These are phyloP conservation scores for Parnassius smintheus DNA, from an alignment of 2,888 invertebrate genomes.

Conservation along the genomic window DNA sequence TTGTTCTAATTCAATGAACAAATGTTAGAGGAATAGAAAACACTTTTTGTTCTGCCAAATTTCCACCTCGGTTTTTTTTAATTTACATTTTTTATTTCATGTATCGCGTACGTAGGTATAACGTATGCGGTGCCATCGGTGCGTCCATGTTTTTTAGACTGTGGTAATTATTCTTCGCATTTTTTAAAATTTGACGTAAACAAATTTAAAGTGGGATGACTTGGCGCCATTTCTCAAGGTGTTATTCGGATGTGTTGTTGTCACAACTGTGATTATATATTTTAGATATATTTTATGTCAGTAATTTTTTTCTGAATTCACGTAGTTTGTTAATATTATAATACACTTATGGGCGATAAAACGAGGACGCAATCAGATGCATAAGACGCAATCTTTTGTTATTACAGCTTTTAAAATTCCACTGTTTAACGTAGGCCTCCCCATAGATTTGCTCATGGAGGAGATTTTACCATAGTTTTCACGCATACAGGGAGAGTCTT, in stretches of 20 bases:
- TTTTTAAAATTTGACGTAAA: conserved; percentile 18
- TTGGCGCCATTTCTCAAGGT: conserved; percentile 30
- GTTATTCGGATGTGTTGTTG: not conserved
- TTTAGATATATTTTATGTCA: no score
- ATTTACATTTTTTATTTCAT: conserved; percentile 5
- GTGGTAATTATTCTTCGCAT: conserved; percentile 3
- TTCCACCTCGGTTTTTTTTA: conserved; percentile 7
- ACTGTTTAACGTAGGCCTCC: no score
- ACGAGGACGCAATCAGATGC: no score
- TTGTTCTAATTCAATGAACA: conserved; percentile 22
- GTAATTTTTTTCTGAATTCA: no score
- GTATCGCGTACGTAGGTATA: conserved; percentile 5
- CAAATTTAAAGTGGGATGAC: conserved; percentile 20
- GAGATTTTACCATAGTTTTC: no score
- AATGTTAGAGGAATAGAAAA: conserved; percentile 10
- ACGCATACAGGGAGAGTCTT: no score
- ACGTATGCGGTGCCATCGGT: conserved; percentile 5
- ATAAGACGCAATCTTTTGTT: no score
- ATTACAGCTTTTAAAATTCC: no score
- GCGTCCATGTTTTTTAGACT: conserved; percentile 7
- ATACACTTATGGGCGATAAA: no score
- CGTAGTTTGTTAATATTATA: no score
- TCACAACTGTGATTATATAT: no score
- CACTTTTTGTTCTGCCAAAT: conserved; percentile 12
- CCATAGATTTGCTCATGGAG: no score